Conservation (phyloP, 2,797 vertebrate genomes). For the Pagetopsis macropterus region DNA sequence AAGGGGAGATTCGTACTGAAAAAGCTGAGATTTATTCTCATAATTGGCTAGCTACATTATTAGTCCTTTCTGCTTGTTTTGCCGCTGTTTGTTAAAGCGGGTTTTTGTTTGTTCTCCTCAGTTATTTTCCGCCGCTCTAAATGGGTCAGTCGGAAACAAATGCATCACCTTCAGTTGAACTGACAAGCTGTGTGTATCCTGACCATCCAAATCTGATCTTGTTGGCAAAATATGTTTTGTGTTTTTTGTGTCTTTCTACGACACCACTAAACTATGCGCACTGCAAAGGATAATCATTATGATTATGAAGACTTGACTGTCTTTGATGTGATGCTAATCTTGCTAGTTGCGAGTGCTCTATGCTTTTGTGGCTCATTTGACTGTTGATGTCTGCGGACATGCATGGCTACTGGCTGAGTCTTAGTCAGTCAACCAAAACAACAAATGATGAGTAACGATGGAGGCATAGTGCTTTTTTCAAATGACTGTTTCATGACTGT, state of each 20-base stretch:
- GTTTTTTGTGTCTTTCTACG: conserved; percentile 23
- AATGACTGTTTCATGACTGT: not conserved
- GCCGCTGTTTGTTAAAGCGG: conserved; percentile 42
- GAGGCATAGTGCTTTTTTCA: conserved; percentile 8
- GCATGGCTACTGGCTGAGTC: conserved; percentile 38
- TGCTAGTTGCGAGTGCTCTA: conserved; percentile 15
- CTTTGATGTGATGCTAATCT: conserved; percentile 35
- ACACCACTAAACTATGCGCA: conserved; percentile 12
- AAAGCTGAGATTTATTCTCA: conserved; percentile 8
- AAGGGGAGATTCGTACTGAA: conserved; percentile 25
- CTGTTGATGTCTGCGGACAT: conserved; percentile 32
- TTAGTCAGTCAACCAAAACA: conserved; percentile 45
- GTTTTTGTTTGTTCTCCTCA: conserved; percentile 39
- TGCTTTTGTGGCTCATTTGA: conserved; percentile 40
- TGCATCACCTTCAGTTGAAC: conserved; percentile 58
- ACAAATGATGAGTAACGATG: conserved; percentile 26
- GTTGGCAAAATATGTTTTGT: conserved; percentile 16
- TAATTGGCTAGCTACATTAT: conserved; percentile 17
- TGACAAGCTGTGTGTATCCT: conserved; percentile 51
- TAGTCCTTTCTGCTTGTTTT: conserved; percentile 42
- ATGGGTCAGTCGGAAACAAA: conserved; percentile 71
- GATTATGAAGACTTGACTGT: conserved; percentile 9
- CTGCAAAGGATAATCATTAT: conserved; percentile 17
- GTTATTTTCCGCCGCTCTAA: conserved; percentile 54
- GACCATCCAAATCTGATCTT: conserved; percentile 37